Conservation (phyloP, 2,113 vertebrate species). For the Calyptomena viridis region DNA sequence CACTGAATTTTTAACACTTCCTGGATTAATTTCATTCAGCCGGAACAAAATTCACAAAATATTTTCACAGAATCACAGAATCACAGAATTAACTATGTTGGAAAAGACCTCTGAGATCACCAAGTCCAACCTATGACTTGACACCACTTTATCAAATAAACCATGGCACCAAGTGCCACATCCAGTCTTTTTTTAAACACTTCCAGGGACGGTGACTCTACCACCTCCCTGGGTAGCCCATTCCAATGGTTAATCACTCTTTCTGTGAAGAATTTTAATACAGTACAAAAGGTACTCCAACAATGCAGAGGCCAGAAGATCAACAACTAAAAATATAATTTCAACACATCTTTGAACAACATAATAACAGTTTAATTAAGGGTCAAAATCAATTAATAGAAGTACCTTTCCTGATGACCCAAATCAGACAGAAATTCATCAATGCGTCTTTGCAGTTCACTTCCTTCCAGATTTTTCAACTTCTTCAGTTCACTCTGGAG, state of each 20-base stretch:
- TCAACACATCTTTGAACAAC: background rate
- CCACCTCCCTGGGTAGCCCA: too few relatives aligned
- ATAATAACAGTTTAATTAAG: background rate
- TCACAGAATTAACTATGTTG: too few relatives aligned
- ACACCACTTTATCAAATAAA: too few relatives aligned
- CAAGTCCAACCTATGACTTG: too few relatives aligned
- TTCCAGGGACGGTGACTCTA: too few relatives aligned
- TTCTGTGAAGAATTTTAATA: background rate
- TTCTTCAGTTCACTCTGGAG: constrained; percentile 95
- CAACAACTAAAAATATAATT: background rate
- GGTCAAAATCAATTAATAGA: background rate
- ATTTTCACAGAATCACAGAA: background rate
- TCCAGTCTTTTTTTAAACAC: too few relatives aligned
- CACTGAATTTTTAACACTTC: constrained; percentile 32
- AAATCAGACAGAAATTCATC: constrained; percentile 91
- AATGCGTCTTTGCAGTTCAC: constrained; percentile 83
- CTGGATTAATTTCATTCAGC: constrained; percentile 22
- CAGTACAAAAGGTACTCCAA: background rate
- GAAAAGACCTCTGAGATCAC: too few relatives aligned
- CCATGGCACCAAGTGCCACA: too few relatives aligned
- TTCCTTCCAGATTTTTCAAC: constrained; percentile 83
- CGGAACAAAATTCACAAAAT: background rate
- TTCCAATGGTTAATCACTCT: too few relatives aligned
- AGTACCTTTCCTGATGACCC: constrained; percentile 94
- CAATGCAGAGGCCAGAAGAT: background rate